Conservation (phyloP, 2,797 vertebrate genomes). For the Peromyscus attwateri region DNA sequence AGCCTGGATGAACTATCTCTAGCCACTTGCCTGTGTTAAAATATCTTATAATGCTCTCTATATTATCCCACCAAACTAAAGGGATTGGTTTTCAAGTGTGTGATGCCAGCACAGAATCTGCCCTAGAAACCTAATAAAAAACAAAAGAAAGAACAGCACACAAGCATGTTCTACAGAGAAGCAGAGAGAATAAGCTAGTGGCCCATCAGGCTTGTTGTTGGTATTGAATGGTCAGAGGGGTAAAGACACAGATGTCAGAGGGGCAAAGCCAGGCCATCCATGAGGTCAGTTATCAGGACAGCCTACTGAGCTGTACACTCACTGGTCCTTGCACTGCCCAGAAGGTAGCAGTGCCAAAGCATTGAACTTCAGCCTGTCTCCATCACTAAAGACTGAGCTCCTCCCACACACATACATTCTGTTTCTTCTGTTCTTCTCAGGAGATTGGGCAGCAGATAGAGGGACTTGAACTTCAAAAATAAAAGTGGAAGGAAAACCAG, state of each 20-base stretch:
- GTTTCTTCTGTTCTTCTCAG: constrained; percentile 33
- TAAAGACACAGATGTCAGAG: not conserved
- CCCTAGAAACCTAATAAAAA: not conserved
- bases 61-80: not conserved
- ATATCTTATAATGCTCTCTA: not conserved
- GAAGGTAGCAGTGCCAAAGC: not conserved
- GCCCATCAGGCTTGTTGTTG: not conserved
- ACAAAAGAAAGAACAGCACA: not conserved
- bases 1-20: not conserved
- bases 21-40: not conserved
- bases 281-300: not conserved
- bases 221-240: not conserved
- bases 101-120: not conserved
- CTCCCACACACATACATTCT: not conserved
- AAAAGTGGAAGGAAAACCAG: constrained; percentile 27
- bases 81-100: not conserved
- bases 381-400: not conserved
- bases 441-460: not conserved
- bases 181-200: not conserved
- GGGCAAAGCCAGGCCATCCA: too few species aligned
- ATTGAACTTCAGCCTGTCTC: not conserved
- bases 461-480: not conserved
- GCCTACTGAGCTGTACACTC: not conserved
- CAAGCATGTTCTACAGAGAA: not conserved
- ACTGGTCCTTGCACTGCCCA: not conserved